Percentiles rank a stretch among this genome's conserved stretches.
Conservation (phyloP, 2,113 vertebrate genomes). For the Toxotes chatareus region DNA sequence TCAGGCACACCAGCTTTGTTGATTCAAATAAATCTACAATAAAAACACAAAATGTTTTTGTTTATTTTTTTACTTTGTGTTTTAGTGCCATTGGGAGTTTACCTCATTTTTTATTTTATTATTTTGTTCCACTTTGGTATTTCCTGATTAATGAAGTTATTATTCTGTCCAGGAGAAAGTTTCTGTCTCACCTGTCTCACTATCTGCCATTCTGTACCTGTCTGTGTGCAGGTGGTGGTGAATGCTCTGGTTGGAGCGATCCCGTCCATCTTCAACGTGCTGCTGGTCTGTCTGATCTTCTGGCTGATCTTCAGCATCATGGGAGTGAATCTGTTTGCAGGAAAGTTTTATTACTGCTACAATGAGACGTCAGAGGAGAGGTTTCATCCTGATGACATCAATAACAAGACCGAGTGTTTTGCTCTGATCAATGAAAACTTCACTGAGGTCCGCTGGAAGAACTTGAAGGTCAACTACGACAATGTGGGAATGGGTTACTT, state of each 20-base stretch:
- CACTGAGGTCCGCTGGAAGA: conserved; percentile 88
- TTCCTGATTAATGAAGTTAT: not conserved
- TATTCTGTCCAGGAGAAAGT: not conserved
- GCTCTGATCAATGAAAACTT: conserved; percentile 67
- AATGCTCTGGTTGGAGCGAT: conserved; percentile 95
- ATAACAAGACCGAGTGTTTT: conserved; percentile 90
- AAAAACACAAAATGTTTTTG: no score
- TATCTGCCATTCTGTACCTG: not conserved
- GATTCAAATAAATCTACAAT: not conserved
- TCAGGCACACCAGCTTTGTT: no score
- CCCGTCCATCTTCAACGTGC: conserved; percentile 96
- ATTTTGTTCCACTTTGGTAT: no score
- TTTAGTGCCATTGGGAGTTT: not conserved
- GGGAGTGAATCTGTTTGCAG: conserved; percentile 96
- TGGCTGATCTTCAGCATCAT: conserved; percentile 99
- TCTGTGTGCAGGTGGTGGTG: conserved; percentile 89
- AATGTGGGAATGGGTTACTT: conserved; percentile 96
- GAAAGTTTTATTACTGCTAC: conserved; percentile 92
- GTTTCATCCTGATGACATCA: conserved; percentile 74
- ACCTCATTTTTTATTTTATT: not conserved
- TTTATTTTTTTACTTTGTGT: no score
- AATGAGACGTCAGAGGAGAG: conserved; percentile 86
- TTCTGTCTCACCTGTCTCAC: not conserved
- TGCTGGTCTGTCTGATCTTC: conserved; percentile 96
- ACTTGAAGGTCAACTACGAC: conserved; percentile 93